Percentiles rank a stretch among this genome's conserved stretches.
These are phyloP conservation scores for Temnothorax curvispinosus DNA, from an alignment of 1,140 invertebrate species.

Conservation along the genomic window DNA sequence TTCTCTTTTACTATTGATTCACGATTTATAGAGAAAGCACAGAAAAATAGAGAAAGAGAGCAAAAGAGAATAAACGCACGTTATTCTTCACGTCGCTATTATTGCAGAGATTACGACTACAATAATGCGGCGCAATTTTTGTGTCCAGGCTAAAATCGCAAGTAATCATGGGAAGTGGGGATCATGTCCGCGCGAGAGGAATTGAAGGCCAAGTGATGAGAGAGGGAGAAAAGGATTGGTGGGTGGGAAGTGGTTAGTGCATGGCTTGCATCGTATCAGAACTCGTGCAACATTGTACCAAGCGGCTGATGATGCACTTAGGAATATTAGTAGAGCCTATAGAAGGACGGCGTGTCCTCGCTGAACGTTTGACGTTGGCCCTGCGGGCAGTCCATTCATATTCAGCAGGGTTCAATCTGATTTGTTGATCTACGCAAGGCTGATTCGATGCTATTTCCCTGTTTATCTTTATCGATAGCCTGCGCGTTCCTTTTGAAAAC, in stretches of 20 bases:
- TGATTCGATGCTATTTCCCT: slow-evolving; percentile 9
- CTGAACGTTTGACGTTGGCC: slow-evolving; percentile 17
- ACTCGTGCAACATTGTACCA: slow-evolving; percentile 72
- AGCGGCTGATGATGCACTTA: slow-evolving; percentile 82
- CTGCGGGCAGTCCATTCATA: slow-evolving; percentile 30
- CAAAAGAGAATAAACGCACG: slow-evolving; percentile 4
- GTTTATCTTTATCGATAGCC: background rate
- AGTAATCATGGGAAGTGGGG: slow-evolving; percentile 78
- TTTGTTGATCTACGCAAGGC: background rate
- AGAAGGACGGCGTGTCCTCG: slow-evolving; percentile 57
- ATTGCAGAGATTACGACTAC: slow-evolving; percentile 58
- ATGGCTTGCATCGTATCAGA: slow-evolving; percentile 72
- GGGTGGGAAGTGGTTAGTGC: slow-evolving; percentile 44
- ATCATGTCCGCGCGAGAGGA: slow-evolving; percentile 23
- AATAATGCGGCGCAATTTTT: slow-evolving; percentile 61
- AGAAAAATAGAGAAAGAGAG: slow-evolving; percentile 52
- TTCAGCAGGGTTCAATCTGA: slow-evolving; percentile 21
- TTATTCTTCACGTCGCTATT: slow-evolving; percentile 68
- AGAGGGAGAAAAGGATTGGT: slow-evolving; percentile 21
- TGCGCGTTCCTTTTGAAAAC: background rate
- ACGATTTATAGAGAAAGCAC: background rate
- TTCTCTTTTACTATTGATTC: slow-evolving; percentile 35
- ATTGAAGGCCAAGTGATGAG: slow-evolving; percentile 51
- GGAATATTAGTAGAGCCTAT: slow-evolving; percentile 81
- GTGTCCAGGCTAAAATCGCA: slow-evolving; percentile 74